Conservation (phyloP, 2,888 invertebrate genomes). For the Lagria hirta region DNA sequence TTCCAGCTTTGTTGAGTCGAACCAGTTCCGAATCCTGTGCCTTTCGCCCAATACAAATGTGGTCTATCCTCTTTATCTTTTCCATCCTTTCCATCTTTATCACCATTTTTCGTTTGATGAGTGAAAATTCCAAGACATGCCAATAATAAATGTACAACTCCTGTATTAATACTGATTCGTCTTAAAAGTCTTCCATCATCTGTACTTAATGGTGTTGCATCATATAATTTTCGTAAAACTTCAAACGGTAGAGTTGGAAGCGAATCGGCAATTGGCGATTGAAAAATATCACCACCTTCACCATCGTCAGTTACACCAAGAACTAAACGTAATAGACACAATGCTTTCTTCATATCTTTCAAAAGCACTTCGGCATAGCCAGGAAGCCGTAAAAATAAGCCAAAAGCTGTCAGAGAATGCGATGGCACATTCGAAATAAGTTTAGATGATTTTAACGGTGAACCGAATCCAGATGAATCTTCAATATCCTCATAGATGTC, state of each 20-base stretch:
- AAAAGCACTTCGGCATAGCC: constrained; percentile 89
- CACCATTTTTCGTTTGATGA: constrained; percentile 65
- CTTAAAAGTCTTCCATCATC: constrained; percentile 77
- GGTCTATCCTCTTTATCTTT: constrained; percentile 51
- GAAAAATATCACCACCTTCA: constrained; percentile 76
- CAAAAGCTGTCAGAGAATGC: constrained; percentile 89
- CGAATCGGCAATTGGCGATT: constrained; percentile 67
- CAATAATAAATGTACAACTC: constrained; percentile 81
- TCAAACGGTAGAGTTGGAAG: constrained; percentile 77
- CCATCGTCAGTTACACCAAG: constrained; percentile 91
- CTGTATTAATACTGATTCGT: constrained; percentile 77
- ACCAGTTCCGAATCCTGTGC: constrained; percentile 95
- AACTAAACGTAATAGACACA: constrained; percentile 81
- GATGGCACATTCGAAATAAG: constrained; percentile 74
- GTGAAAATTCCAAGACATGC: constrained; percentile 89
- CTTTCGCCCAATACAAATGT: constrained; percentile 93
- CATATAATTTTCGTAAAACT: constrained; percentile 74
- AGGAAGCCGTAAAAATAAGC: constrained; percentile 83
- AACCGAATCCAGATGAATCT: constrained; percentile 56
- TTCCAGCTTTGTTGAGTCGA: constrained; percentile 96
- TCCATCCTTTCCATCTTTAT: constrained; percentile 46
- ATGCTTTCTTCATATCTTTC: constrained; percentile 79
- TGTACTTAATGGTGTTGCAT: constrained; percentile 72
- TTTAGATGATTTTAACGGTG: constrained; percentile 56
- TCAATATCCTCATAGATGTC: constrained; percentile 66